Evolutionary conservation across 2,888 invertebrate species (phyloP).

Genomic region (Epirrhoe alternata): DNA sequence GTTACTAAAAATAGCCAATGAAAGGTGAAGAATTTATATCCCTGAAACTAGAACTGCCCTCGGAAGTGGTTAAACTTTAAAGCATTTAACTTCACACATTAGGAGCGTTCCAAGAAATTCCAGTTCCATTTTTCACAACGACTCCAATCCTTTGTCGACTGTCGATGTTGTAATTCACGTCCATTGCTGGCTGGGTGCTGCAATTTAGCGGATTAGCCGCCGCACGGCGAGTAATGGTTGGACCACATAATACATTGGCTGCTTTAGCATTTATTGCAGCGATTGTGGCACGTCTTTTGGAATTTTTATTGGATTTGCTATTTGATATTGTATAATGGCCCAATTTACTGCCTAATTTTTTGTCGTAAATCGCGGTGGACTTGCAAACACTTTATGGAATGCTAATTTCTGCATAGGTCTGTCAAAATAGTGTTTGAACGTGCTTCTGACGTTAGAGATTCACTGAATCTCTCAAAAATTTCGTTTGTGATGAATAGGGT

Average conservation of each 20-base stretch:
- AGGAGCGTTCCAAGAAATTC: slow-evolving; percentile 41
- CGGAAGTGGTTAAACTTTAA: slow-evolving; percentile 33
- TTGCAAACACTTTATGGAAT: no score
- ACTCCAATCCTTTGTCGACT: slow-evolving; percentile 42
- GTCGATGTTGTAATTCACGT: slow-evolving; percentile 44
- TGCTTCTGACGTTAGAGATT: no score
- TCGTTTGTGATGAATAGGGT: no score
- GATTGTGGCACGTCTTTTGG: slow-evolving; percentile 33
- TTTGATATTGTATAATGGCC: slow-evolving; percentile 8
- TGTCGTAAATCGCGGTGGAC: not conserved
- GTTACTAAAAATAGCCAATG: not conserved
- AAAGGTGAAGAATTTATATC: slow-evolving; percentile 9
- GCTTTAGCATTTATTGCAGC: slow-evolving; percentile 42
- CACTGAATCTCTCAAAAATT: no score
- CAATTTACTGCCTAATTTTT: not conserved
- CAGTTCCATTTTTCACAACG: slow-evolving; percentile 41
- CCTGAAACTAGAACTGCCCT: not conserved
- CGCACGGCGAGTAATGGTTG: slow-evolving; percentile 41
- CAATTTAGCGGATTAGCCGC: slow-evolving; percentile 43
- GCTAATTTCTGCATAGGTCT: no score
- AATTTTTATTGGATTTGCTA: slow-evolving; percentile 29
- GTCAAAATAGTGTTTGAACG: no score
- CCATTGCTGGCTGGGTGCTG: slow-evolving; percentile 42
- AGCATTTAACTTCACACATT: slow-evolving; percentile 38
- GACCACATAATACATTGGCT: slow-evolving; percentile 41